phyloP scores from a whole-genome alignment of 2,113 vertebrate species.

The Neogale vison region DNA sequence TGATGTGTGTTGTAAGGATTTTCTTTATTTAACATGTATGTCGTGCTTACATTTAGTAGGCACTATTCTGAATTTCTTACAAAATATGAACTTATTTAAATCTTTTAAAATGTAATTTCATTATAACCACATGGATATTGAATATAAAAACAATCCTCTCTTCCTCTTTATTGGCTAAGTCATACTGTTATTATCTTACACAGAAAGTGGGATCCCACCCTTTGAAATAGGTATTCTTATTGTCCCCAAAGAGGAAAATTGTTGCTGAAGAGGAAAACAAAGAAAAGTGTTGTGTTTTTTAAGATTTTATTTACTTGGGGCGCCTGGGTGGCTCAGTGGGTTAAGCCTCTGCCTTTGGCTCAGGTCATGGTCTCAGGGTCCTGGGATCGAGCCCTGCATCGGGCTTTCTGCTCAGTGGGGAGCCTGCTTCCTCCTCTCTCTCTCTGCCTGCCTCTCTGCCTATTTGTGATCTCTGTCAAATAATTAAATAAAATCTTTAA shows the following conservation, averaged over 20 bases:
- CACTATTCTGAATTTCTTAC: neutral
- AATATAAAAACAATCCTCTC: conserved; percentile 10
- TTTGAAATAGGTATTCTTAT: neutral
- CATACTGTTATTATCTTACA: neutral
- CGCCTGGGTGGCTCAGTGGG: too few relatives aligned
- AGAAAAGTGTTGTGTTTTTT: too few relatives aligned
- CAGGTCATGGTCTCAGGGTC: too few relatives aligned
- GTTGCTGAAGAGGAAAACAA: neutral
- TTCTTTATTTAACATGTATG: neutral
- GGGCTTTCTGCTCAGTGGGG: too few relatives aligned
- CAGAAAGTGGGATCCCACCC: neutral
- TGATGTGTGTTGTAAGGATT: neutral
- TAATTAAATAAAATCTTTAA: too few relatives aligned
- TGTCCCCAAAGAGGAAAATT: too few relatives aligned
- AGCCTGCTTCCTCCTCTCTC: too few relatives aligned
- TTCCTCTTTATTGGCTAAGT: neutral
- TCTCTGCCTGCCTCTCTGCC: too few relatives aligned
- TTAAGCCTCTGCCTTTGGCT: too few relatives aligned
- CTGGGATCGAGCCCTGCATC: too few relatives aligned
- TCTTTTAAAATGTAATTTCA: conserved; percentile 8
- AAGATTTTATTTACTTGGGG: too few relatives aligned
- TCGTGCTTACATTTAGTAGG: neutral
- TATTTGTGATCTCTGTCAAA: too few relatives aligned
- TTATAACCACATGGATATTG: neutral
- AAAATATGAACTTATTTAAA: neutral